Conservation (phyloP, 2,797 vertebrate species). For the Microctenopoma steveboyesi region DNA sequence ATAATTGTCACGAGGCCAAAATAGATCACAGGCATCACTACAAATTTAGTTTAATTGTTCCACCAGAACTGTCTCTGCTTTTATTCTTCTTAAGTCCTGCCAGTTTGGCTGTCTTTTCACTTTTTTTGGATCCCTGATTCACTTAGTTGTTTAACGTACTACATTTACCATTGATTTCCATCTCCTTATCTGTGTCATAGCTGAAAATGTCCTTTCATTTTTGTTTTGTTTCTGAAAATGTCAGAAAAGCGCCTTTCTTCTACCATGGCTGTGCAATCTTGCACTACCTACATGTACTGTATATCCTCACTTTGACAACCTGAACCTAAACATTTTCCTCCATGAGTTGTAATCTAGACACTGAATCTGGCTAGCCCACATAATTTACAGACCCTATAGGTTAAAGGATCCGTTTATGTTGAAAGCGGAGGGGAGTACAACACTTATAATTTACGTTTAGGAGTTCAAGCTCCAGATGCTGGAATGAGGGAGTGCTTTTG, state of each 20-base stretch:
- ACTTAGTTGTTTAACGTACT: conserved; percentile 4
- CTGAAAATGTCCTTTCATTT: neutral
- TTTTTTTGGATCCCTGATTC: conserved; percentile 4
- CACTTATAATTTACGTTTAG: conserved; percentile 55
- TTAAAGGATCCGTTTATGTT: conserved; percentile 37
- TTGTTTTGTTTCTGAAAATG: neutral
- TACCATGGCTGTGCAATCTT: conserved; percentile 63
- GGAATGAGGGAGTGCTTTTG: conserved; percentile 1
- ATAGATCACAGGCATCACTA: conserved; percentile 58
- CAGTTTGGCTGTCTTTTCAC: conserved; percentile 15
- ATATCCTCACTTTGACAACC: conserved; percentile 64
- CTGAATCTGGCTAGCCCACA: conserved; percentile 51
- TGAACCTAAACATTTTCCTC: conserved; percentile 70
- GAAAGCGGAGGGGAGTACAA: conserved; percentile 13
- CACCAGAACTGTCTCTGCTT: conserved; percentile 48
- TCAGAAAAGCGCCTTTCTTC: conserved; percentile 33
- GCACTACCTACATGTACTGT: conserved; percentile 44
- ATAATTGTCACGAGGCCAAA: conserved; percentile 33
- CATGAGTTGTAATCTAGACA: conserved; percentile 63
- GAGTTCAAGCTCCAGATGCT: conserved; percentile 49
- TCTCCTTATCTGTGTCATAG: conserved; percentile 11
- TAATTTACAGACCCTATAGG: conserved; percentile 72
- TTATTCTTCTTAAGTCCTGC: conserved; percentile 35
- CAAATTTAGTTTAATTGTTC: conserved; percentile 56
- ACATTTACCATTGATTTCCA: conserved; percentile 10